Evolutionary conservation across 1,140 invertebrate genomes (phyloP).

Genomic region (Centruroides sculpturatus): DNA sequence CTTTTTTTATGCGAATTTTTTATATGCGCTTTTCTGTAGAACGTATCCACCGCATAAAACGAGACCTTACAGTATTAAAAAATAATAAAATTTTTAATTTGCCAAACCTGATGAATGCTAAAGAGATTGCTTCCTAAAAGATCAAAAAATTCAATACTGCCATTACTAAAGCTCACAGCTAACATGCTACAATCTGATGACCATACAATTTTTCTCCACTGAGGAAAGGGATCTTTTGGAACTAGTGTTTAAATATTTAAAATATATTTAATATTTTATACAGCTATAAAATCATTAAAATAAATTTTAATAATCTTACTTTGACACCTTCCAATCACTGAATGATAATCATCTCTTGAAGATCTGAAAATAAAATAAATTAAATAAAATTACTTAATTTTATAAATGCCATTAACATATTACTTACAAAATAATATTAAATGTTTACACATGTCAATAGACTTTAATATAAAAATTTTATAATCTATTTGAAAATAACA

Average conservation of each 20-base stretch:
- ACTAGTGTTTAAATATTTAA: conserved; percentile 29
- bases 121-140: conserved; percentile 54
- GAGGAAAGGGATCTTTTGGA: conserved; percentile 45
- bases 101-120: conserved; percentile 46
- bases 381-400: no score
- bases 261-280: not conserved
- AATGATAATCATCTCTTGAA: conserved; percentile 51
- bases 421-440: not conserved
- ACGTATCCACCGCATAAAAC: no score
- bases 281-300: not conserved
- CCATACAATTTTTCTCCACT: conserved; percentile 55
- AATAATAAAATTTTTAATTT: conserved; percentile 1
- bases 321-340: conserved; percentile 46
- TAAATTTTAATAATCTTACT: conserved; percentile 29
- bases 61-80: no score
- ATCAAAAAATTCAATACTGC: conserved; percentile 58
- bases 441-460: no score
- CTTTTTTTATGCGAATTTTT: no score
- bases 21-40: no score
- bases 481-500: no score
- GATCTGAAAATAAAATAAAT: conserved; percentile 24
- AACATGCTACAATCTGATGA: conserved; percentile 58
- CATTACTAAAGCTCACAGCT: conserved; percentile 53
- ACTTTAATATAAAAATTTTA: no score
- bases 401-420: not conserved